Evolutionary conservation across 1,140 invertebrate genomes (phyloP), one percentile per base, ranked within the genome.

Genomic region (Penaeus japonicus): DNA sequence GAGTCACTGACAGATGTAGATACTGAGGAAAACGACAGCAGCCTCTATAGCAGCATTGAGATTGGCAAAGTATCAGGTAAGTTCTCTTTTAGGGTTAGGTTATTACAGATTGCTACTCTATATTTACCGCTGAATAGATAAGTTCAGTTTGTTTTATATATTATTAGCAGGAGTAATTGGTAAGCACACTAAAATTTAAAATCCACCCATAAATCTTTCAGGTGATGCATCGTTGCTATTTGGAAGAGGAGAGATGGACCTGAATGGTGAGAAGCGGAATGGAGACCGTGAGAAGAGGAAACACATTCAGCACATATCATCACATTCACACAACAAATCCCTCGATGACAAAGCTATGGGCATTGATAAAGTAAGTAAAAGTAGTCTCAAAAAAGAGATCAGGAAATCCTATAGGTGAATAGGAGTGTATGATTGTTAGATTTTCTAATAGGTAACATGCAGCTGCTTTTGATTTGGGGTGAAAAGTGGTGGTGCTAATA

Each of bases 11-110:
- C 77, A 54, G 80, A 77, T 27, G 80, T 65, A 27, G 78, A 73
- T 4, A 22, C 65, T 12, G 78, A 57, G 22, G 84, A 84, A 15
- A 77, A 79, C 59, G 83, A 77, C 15, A 82, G 65, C 70, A 80
- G 73, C 70, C 55, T 90, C 5, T 90, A 90, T 54, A 84, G 85
- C 57, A 89, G 83, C 39, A 88, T 90, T 57, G 90, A 90, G 75
- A 90, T 90, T 57, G 90, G 90, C 55, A 70, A 87, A 57, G 39
- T 90, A 4, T 35, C 85, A 83, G 90, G 90, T 90, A 39, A 89
- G 83, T 20, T 5, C 20, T 18, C 24, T 47, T 12, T 30, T 22
- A 47, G 53, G 24, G 57, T 57, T 27, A 22, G 47, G 7, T 2
- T 2, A 7, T 54, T 30, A 22, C 1, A 7, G 24, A 47, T 20